A percentile compares a stretch with the other conserved stretches of the same genome.
Evolutionary conservation across 2,888 invertebrate species (phyloP).

Genomic region (Drosophila cyrtoloma): DNA sequence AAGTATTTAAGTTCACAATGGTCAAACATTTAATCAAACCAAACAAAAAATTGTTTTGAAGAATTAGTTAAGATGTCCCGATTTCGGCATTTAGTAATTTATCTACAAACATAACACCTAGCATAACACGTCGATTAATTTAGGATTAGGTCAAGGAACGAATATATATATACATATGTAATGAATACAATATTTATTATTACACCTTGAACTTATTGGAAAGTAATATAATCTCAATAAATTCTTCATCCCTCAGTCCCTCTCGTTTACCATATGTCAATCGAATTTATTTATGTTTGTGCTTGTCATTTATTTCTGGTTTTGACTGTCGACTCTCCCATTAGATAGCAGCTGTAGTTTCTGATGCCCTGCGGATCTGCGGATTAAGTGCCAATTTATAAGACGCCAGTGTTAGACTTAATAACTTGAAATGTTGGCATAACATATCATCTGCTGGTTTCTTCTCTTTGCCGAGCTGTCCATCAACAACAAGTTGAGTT

Average conservation of each 20-base stretch:
- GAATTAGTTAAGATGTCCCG: neutral
- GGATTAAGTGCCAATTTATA: constrained; percentile 49
- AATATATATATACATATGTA: neutral
- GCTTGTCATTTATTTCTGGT: neutral
- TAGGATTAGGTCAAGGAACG: neutral
- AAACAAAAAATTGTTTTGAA: neutral
- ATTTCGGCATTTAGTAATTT: neutral
- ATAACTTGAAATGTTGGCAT: constrained; percentile 39
- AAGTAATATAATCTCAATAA: neutral
- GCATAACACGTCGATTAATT: neutral
- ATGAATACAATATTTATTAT: neutral
- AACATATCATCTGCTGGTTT: neutral
- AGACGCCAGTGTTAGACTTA: constrained; percentile 37
- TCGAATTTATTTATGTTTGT: neutral
- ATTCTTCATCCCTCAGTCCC: neutral
- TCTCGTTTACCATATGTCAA: neutral
- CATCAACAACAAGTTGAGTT: constrained; percentile 26
- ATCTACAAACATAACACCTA: neutral
- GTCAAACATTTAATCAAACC: neutral
- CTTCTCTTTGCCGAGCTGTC: constrained; percentile 21
- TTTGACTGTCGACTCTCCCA: neutral
- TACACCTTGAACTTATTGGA: neutral
- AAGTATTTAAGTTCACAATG: neutral
- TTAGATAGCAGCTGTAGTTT: neutral
- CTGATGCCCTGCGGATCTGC: neutral